A percentile compares a stretch with the other conserved stretches of the same genome.
Evolutionary conservation across 2,888 invertebrate genomes (phyloP).

Genomic region (Torymus tubicola): DNA sequence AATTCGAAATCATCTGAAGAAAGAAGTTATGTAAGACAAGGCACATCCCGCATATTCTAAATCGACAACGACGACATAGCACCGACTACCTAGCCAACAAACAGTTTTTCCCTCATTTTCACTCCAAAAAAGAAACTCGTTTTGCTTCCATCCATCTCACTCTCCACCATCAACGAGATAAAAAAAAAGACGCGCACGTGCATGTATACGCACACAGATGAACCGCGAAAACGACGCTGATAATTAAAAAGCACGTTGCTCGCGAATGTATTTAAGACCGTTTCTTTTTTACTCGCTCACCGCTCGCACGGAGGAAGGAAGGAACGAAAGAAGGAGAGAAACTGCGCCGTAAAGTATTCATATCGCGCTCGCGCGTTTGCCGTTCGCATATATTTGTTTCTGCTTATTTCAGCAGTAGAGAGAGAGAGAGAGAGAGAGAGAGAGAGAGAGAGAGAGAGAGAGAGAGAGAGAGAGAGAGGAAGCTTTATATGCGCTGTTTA

Average conservation of each 20-base stretch:
- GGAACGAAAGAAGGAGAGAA: too few species aligned
- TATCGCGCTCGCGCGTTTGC: conserved; percentile 12
- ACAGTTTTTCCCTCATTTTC: too few species aligned
- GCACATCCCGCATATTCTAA: too few species aligned
- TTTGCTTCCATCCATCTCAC: too few species aligned
- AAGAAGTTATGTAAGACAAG: too few species aligned
- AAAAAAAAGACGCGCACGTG: background rate
- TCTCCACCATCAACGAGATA: too few species aligned
- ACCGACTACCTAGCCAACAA: too few species aligned
- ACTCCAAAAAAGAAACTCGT: too few species aligned
- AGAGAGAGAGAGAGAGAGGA: background rate
- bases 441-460: conserved; percentile 16
- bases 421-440: background rate
- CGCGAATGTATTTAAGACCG: conserved; percentile 25
- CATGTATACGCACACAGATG: background rate
- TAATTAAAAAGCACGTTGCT: conserved; percentile 24
- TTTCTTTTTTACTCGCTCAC: background rate
- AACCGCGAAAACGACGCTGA: background rate
- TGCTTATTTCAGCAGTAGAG: conserved; percentile 24
- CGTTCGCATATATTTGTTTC: conserved; percentile 24
- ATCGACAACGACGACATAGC: too few species aligned
- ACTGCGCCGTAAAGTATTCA: conserved; percentile 24
- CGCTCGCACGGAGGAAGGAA: background rate
- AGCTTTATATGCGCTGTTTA: background rate
- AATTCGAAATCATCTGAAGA: too few species aligned